Conservation (phyloP, 64 coral and sea anemone species). For the Anthopleura sola region DNA sequence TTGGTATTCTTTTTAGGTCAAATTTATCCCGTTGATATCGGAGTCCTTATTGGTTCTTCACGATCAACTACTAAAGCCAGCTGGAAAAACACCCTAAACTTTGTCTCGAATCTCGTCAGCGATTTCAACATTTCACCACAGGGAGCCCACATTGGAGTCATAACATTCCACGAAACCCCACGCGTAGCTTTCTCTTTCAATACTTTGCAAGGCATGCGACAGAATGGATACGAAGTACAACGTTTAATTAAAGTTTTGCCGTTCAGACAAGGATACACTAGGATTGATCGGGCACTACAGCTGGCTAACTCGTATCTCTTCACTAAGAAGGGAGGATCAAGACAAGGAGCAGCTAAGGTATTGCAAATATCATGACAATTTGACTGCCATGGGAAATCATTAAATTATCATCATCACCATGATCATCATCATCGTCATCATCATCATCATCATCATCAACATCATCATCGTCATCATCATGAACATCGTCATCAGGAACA, state of each 20-base stretch:
- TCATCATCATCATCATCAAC: too few relatives aligned
- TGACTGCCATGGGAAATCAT: too few relatives aligned
- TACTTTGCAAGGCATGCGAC: constrained; percentile 27
- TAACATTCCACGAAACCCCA: constrained; percentile 41
- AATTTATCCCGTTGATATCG: constrained; percentile 43
- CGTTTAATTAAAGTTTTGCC: constrained; percentile 23
- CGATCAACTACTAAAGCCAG: constrained; percentile 29
- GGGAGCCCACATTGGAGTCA: constrained; percentile 42
- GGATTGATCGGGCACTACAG: constrained; percentile 51
- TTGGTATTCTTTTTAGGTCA: not conserved
- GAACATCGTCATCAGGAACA: too few relatives aligned
- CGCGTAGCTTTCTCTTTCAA: constrained; percentile 42
- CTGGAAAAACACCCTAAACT: constrained; percentile 35
- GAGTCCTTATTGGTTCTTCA: constrained; percentile 56
- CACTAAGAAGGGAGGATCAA: constrained; percentile 40
- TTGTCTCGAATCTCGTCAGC: constrained; percentile 28
- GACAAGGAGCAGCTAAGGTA: constrained; percentile 44
- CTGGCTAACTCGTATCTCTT: constrained; percentile 56
- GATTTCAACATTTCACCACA: constrained; percentile 37
- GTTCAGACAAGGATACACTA: constrained; percentile 38
- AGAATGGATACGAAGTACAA: constrained; percentile 47
- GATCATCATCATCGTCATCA: too few relatives aligned
- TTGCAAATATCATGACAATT: too few relatives aligned
- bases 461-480: too few relatives aligned
- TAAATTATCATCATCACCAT: too few relatives aligned